Evolutionary conservation across 2,113 vertebrate genomes (phyloP).

Genomic region (Pelmatolapia mariae): DNA sequence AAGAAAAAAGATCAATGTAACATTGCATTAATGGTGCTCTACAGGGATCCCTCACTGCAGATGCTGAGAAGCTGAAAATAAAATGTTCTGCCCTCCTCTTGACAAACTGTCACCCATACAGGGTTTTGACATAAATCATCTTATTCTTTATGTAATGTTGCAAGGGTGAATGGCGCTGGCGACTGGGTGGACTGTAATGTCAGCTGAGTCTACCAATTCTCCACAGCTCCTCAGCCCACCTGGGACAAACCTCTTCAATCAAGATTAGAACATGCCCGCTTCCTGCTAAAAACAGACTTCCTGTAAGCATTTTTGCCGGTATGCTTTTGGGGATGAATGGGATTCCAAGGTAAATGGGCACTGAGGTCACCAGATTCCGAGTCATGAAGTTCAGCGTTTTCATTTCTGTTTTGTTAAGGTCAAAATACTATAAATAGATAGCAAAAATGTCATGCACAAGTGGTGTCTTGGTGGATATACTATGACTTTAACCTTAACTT

Average conservation of each 20-base stretch:
- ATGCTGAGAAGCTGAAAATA: conserved; percentile 46
- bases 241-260: conserved; percentile 63
- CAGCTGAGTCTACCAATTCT: conserved; percentile 65
- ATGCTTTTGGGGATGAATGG: neutral
- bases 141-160: conserved; percentile 23
- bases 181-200: conserved; percentile 54
- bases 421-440: neutral
- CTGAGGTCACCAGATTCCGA: neutral
- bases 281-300: conserved; percentile 57
- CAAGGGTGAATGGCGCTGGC: conserved; percentile 39
- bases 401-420: neutral
- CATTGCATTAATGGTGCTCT: neutral
- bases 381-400: conserved; percentile 7
- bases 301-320: neutral
- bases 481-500: neutral
- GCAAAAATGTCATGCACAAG: neutral
- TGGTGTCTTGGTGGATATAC: neutral
- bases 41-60: conserved; percentile 30
- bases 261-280: conserved; percentile 66
- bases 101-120: conserved; percentile 44
- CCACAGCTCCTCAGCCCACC: conserved; percentile 9
- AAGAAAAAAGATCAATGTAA: neutral
- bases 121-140: conserved; percentile 63
- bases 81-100: conserved; percentile 34
- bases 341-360: neutral